Base-by-base conservation (phyloP, 1,140 invertebrate species). In the Rhagoletis zephyria region DNA sequence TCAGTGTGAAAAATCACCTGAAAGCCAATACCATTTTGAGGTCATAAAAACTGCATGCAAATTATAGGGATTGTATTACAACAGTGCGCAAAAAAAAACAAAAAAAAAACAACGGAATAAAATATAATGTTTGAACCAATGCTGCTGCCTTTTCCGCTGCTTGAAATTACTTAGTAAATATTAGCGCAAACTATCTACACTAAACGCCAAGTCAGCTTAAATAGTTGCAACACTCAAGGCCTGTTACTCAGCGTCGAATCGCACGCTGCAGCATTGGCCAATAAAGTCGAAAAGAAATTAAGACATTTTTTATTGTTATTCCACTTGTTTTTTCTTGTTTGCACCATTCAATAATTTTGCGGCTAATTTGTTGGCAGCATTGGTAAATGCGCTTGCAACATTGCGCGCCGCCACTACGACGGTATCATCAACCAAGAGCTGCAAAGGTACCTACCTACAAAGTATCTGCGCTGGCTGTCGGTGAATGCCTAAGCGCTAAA, bases 11-110 rank as follows among this genome's bases (percentile, higher is more conserved):
- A 81, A 81, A 81, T 81, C 74, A 81, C 74, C 74, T 81, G 48
- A 81, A 81, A 81, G 48, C 74, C 45, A 81, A 81, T 56, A 81
- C 48, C 74, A 81, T 81, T 81, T 81, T 56, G 74, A 81, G 74
- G 74, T 81, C 74, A 81, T 81, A 81, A 81, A 81, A 81, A 7
- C 74, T 51, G 74, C 74, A 81, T 81, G 74, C 74, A 81, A 81
- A 81, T 81, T 81, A 81, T 81, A 81, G 74, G 74, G 74, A 81
- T 59, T 81, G 74, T 48, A 81, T 81, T 81, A 81, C 74, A 67
- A 10, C 16, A 3, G 16, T 12, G 64, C 42, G 51, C 51, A 56
- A 56, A 67, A 67, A n/a, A 60, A 60, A 60, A 60, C 1, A 16
- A 63, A 56, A 67, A 67, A 63, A 9, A 63, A 63, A 63, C n/a